These are phyloP conservation scores for Sceloporus undulatus DNA, from an alignment of 2,113 vertebrate species.

Conservation along the genomic window DNA sequence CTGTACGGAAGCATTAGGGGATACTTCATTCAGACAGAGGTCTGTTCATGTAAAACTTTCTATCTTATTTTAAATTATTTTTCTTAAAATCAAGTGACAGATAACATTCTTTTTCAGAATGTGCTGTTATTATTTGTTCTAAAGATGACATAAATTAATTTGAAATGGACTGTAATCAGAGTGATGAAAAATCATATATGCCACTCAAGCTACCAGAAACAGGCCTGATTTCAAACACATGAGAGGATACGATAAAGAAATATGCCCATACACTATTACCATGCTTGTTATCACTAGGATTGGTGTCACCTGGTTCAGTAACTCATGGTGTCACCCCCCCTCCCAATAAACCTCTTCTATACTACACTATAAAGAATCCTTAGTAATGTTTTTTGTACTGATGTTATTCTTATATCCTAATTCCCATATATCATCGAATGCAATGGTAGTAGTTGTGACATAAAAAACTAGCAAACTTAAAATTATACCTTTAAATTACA, in stretches of 20 bases:
- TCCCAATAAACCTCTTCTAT: too few relatives aligned
- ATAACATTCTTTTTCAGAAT: neutral
- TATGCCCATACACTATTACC: neutral
- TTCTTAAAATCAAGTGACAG: neutral
- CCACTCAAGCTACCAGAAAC: neutral
- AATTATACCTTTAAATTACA: too few relatives aligned
- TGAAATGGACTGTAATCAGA: neutral
- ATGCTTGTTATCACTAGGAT: too few relatives aligned
- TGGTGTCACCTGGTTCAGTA: too few relatives aligned
- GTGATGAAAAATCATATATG: neutral
- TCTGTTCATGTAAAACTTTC: neutral
- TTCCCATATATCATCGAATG: too few relatives aligned
- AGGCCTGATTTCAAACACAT: neutral
- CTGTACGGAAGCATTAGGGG: constrained; percentile 65
- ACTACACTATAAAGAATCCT: too few relatives aligned
- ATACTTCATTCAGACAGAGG: neutral
- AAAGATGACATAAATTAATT: neutral
- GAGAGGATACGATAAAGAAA: neutral
- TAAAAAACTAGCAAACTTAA: too few relatives aligned
- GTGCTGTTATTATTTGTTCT: neutral
- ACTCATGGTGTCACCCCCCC: too few relatives aligned
- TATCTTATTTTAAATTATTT: neutral
- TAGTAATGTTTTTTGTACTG: too few relatives aligned
- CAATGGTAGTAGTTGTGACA: too few relatives aligned
- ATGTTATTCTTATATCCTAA: too few relatives aligned